Percentiles rank a stretch among this genome's conserved stretches.
Evolutionary conservation across 2,888 invertebrate species (phyloP).

Genomic region (Caenorhabditis wallacei): DNA sequence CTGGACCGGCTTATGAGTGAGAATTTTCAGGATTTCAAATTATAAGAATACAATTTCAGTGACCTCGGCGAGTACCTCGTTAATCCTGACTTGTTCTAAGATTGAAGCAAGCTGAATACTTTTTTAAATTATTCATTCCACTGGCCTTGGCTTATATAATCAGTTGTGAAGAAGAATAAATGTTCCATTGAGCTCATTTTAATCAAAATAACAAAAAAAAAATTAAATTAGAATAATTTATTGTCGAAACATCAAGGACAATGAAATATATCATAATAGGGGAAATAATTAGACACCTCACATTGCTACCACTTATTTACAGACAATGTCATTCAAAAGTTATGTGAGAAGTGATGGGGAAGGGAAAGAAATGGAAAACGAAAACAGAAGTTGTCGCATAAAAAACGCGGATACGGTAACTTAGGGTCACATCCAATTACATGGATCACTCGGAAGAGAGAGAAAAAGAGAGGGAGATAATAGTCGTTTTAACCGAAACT

Average conservation of each 20-base stretch:
- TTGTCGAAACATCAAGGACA: constrained; percentile 58
- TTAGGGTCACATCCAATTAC: constrained; percentile 13
- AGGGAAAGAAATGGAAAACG: constrained; percentile 13
- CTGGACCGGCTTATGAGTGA: constrained; percentile 18
- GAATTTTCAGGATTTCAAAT: neutral
- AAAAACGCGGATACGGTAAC: constrained; percentile 56
- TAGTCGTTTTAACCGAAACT: neutral
- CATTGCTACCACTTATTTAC: constrained; percentile 66
- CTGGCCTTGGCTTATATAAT: too few relatives aligned
- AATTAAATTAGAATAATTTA: constrained; percentile 63
- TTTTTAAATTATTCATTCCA: too few relatives aligned
- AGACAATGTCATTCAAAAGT: constrained; percentile 61
- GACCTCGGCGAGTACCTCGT: constrained; percentile 17
- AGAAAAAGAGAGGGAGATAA: neutral
- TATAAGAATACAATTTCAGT: neutral
- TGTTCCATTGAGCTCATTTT: too few relatives aligned
- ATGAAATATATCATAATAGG: constrained; percentile 45
- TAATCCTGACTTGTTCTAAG: constrained; percentile 7
- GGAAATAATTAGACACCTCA: constrained; percentile 55
- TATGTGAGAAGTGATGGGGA: constrained; percentile 49
- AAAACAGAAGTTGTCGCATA: constrained; percentile 65
- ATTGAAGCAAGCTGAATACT: too few relatives aligned
- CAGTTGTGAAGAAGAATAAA: too few relatives aligned
- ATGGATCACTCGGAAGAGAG: constrained; percentile 42
- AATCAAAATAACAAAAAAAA: too few relatives aligned